Evolutionary conservation across 2,113 vertebrate genomes (phyloP).

Genomic region (Arenaria interpres): DNA sequence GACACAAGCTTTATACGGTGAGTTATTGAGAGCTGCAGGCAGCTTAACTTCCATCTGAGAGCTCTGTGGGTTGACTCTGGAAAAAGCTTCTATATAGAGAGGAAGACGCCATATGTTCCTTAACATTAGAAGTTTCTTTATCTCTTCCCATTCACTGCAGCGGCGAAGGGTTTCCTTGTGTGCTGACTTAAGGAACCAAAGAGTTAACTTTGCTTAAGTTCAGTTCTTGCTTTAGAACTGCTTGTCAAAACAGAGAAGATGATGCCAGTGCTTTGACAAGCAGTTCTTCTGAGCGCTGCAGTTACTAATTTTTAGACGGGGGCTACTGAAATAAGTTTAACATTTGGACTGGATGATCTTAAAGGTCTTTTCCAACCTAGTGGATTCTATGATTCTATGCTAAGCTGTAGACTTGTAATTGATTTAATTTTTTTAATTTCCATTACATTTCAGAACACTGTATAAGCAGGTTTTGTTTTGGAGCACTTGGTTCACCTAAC

Average conservation of each 20-base stretch:
- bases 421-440: background rate
- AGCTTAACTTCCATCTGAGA: background rate
- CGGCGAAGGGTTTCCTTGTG: background rate
- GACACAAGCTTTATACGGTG: constrained; percentile 90
- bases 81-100: background rate
- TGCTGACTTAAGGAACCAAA: background rate
- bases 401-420: background rate
- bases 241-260: background rate
- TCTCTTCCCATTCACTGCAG: background rate
- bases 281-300: background rate
- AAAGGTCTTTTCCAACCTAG: background rate
- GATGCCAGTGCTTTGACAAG: background rate
- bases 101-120: background rate
- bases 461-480: background rate
- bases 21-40: background rate
- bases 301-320: background rate
- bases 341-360: background rate
- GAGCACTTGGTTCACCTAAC: background rate
- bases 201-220: background rate
- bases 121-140: background rate
- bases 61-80: background rate
- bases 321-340: background rate
- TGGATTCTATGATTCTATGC: background rate
- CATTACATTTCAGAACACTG: background rate
- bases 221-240: background rate